Conservation (phyloP, 2,888 invertebrate species). For the Monoplex corrugatus region DNA sequence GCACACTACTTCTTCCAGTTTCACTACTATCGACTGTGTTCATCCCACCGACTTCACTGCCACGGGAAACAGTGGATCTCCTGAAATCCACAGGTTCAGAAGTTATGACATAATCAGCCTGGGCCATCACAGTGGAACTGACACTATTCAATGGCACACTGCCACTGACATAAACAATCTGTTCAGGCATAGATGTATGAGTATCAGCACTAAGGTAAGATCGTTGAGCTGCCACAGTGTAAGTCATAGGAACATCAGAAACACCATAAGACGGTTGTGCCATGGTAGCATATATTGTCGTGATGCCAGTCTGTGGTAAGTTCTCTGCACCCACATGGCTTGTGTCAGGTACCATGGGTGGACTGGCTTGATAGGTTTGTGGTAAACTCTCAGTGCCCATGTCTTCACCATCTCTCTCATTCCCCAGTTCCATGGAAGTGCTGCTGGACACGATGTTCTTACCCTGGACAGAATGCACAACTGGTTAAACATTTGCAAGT, state of each 20-base stretch:
- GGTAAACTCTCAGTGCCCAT: conserved; percentile 19
- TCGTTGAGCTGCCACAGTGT: neutral
- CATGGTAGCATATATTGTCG: neutral
- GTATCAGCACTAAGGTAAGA: neutral
- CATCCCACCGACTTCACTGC: neutral
- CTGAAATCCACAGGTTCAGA: conserved; percentile 10
- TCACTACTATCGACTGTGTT: neutral
- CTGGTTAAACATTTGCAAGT: too few species aligned
- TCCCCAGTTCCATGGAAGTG: neutral
- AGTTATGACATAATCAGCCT: neutral
- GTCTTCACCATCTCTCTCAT: neutral
- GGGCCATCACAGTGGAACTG: neutral
- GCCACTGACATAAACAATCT: neutral
- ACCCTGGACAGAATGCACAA: neutral
- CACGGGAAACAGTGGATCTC: neutral
- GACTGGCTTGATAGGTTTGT: conserved; percentile 11
- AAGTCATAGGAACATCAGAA: neutral
- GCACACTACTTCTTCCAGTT: neutral
- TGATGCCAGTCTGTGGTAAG: neutral
- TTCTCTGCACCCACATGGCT: neutral
- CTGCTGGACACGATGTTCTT: conserved; percentile 21
- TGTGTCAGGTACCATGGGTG: neutral
- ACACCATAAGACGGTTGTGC: neutral
- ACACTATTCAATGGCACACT: neutral
- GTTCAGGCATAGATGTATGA: neutral